phyloP scores from a whole-genome alignment of 2,888 invertebrate species.

The Capitulum mitella region DNA sequence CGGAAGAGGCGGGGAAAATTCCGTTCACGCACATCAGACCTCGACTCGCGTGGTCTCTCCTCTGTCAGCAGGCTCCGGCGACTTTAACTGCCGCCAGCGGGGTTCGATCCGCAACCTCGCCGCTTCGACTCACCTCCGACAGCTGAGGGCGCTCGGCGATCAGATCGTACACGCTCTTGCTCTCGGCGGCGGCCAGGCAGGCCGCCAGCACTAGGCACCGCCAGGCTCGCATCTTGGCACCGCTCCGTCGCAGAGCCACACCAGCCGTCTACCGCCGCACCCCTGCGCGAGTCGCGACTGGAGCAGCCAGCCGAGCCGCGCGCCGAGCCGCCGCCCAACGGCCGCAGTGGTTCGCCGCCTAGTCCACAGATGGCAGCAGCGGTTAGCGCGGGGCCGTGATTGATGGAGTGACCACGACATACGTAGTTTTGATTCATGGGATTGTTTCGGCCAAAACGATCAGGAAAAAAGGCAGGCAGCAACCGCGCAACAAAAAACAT shows the following conservation, averaged over 20 bases:
- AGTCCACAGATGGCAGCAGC: slow-evolving; percentile 3
- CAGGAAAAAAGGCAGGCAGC: too few relatives aligned
- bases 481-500: too few relatives aligned
- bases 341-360: not conserved
- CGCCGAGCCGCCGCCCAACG: not conserved
- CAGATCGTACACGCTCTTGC: not conserved
- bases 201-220: not conserved
- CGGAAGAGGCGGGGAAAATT: too few relatives aligned
- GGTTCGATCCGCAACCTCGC: too few relatives aligned
- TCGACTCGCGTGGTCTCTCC: too few relatives aligned
- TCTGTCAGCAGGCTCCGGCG: too few relatives aligned
- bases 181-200: not conserved
- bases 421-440: too few relatives aligned
- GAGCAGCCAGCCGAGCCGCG: too few relatives aligned
- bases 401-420: too few relatives aligned
- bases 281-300: not conserved
- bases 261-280: not conserved
- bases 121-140: not conserved
- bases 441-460: too few relatives aligned
- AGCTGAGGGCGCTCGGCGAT: not conserved
- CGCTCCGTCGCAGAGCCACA: not conserved
- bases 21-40: too few relatives aligned
- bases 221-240: not conserved
- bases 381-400: not conserved
- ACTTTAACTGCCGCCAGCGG: too few relatives aligned